Evolutionary conservation across 2,113 vertebrate genomes (phyloP).

Genomic region (Brachyhypopomus occidentalis): DNA sequence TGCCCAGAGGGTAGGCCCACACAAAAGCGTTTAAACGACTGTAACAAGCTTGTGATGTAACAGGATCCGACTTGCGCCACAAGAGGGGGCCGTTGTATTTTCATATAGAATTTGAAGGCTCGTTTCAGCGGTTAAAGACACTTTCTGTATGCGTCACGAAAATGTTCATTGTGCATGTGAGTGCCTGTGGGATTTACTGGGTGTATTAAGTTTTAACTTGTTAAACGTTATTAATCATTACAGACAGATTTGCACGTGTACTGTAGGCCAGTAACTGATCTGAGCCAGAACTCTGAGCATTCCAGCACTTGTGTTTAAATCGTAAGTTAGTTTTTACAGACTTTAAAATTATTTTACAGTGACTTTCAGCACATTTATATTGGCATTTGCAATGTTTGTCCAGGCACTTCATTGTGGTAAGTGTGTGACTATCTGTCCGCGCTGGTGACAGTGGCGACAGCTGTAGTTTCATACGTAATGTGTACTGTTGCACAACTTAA

Average conservation of each 20-base stretch:
- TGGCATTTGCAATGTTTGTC: not conserved
- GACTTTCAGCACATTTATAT: not conserved
- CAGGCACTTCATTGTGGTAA: not conserved
- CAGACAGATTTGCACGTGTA: too few species aligned
- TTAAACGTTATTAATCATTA: too few species aligned
- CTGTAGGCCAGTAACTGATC: too few species aligned
- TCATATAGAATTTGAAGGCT: not conserved
- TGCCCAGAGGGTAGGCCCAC: not conserved
- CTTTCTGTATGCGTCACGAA: not conserved
- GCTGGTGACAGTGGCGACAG: not conserved
- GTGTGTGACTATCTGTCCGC: not conserved
- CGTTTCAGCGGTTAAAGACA: not conserved
- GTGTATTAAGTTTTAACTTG: too few species aligned
- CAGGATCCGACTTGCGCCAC: not conserved
- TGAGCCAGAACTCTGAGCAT: not conserved
- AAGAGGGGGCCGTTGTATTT: slow-evolving; percentile 3
- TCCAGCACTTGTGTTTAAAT: not conserved
- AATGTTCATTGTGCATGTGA: too few species aligned
- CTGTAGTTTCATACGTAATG: not conserved
- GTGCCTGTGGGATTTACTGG: too few species aligned
- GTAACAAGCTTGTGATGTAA: not conserved
- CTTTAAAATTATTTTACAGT: not conserved
- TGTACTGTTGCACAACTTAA: not conserved
- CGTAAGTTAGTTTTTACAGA: not conserved
- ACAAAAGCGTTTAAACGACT: not conserved